Evolutionary conservation across 37 sponge, comb jelly and placozoan genomes (phyloP).

Genomic region (Beroe forskalii): DNA sequence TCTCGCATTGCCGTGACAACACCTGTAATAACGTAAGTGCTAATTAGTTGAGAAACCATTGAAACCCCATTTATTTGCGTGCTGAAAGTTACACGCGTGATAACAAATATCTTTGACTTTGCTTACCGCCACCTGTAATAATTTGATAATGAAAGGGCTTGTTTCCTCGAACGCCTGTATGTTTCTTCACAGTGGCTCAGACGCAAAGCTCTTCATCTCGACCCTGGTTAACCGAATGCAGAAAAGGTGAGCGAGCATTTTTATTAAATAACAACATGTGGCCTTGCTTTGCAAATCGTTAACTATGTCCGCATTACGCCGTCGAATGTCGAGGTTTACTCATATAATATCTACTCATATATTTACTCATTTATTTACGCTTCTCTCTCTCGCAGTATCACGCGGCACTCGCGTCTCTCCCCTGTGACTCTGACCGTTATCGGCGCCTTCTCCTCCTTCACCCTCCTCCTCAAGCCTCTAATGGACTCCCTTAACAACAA

Average conservation of each 20-base stretch:
- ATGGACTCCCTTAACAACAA: slow-evolving; percentile 50
- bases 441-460: slow-evolving; percentile 17
- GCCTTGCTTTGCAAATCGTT: no score
- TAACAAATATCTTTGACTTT: neutral
- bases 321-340: no score
- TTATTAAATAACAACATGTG: no score
- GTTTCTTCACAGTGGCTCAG: slow-evolving; percentile 1
- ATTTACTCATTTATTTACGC: neutral
- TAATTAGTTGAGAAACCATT: no score
- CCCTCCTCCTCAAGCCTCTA: slow-evolving; percentile 35
- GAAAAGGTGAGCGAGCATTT: slow-evolving; percentile 34
- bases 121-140: no score
- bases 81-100: no score
- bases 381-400: slow-evolving; percentile 14
- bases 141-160: slow-evolving; percentile 1
- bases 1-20: neutral
- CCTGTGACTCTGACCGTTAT: slow-evolving; percentile 6
- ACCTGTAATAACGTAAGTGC: slow-evolving; percentile 12
- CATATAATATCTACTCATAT: no score
- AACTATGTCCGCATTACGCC: no score
- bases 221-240: slow-evolving; percentile 60
- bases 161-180: neutral
- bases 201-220: slow-evolving; percentile 45
- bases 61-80: no score
- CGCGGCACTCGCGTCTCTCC: slow-evolving; percentile 17